Evolutionary conservation across 2,888 invertebrate genomes (phyloP).

Genomic region (Drosophila recens): DNA sequence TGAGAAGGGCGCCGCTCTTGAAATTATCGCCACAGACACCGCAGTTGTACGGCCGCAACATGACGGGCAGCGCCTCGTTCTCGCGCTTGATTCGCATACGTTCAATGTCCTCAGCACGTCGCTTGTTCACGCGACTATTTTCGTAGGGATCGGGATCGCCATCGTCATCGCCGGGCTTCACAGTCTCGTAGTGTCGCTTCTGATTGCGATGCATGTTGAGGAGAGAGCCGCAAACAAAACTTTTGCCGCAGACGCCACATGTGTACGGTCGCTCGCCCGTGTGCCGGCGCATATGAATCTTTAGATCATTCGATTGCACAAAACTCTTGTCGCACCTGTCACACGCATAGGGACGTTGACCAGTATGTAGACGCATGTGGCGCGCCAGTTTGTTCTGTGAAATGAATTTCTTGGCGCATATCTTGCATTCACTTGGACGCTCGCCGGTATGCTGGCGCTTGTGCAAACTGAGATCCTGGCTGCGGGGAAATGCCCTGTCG

Average conservation of each 20-base stretch:
- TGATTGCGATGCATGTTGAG: slow-evolving; percentile 88
- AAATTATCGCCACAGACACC: slow-evolving; percentile 57
- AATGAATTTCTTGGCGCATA: slow-evolving; percentile 86
- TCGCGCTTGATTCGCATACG: slow-evolving; percentile 49
- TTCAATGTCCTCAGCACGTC: slow-evolving; percentile 62
- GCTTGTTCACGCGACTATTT: slow-evolving; percentile 76
- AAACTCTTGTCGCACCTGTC: slow-evolving; percentile 86
- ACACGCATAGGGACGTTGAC: slow-evolving; percentile 87
- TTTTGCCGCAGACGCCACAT: slow-evolving; percentile 89
- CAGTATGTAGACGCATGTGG: slow-evolving; percentile 87
- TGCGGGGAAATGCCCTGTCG: slow-evolving; percentile 88
- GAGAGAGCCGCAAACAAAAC: slow-evolving; percentile 89
- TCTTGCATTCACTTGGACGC: slow-evolving; percentile 86
- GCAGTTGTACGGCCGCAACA: slow-evolving; percentile 51
- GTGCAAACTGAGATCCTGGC: slow-evolving; percentile 87
- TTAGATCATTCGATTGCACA: slow-evolving; percentile 90
- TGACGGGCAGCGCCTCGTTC: not conserved
- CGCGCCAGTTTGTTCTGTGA: slow-evolving; percentile 87
- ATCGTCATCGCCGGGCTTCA: slow-evolving; percentile 19
- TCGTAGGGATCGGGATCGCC: slow-evolving; percentile 76
- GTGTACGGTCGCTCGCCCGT: slow-evolving; percentile 89
- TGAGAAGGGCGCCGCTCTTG: slow-evolving; percentile 63
- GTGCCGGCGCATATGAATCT: slow-evolving; percentile 89
- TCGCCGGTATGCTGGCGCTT: slow-evolving; percentile 88
- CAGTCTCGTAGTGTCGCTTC: slow-evolving; percentile 86